Conservation (phyloP, 2,888 invertebrate species). For the Plagodis pulveraria region DNA sequence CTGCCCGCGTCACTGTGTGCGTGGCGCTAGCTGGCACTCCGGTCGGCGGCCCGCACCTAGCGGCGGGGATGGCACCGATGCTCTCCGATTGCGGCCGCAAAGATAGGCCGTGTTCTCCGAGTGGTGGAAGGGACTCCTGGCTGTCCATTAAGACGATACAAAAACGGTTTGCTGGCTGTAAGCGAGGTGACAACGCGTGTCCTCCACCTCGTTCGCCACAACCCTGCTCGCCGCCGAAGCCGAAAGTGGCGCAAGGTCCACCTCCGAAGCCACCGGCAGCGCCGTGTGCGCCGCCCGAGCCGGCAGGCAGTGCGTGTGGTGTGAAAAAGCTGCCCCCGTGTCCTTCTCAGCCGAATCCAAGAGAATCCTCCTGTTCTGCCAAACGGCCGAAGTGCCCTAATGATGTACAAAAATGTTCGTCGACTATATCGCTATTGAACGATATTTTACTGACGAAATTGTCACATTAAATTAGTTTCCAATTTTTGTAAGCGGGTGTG, state of each 20-base stretch:
- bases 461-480: neutral
- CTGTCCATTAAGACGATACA: slow-evolving; percentile 42
- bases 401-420: neutral
- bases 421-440: neutral
- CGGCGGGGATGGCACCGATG: slow-evolving; percentile 5
- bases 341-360: neutral
- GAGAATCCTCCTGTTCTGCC: neutral
- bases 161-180: slow-evolving; percentile 34
- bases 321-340: neutral
- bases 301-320: neutral
- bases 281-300: neutral
- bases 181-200: slow-evolving; percentile 4
- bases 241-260: neutral
- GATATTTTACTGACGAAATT: neutral
- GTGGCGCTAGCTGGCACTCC: slow-evolving; percentile 15
- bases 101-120: neutral
- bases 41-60: neutral
- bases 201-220: neutral
- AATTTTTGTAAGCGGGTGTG: neutral
- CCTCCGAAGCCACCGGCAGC: too few relatives aligned
- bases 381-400: neutral
- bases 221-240: neutral
- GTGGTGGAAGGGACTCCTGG: slow-evolving; percentile 36
- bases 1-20: slow-evolving; percentile 23
- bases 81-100: neutral